Evolutionary conservation across 1,140 invertebrate genomes (phyloP).

Genomic region (Aphelenchoides fujianensis): DNA sequence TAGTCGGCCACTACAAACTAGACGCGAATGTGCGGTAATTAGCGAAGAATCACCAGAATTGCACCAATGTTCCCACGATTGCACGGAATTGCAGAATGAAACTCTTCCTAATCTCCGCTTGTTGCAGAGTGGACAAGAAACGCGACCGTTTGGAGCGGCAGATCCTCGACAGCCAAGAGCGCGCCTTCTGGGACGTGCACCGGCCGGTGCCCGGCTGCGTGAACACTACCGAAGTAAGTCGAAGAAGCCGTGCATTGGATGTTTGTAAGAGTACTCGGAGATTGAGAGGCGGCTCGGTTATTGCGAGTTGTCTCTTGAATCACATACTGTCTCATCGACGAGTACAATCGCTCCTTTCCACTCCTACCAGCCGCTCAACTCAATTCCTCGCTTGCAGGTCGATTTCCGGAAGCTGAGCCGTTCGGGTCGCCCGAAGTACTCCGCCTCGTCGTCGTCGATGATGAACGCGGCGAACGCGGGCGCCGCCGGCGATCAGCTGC

Average conservation of each 20-base stretch:
- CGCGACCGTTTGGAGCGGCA: slow-evolving; percentile 94
- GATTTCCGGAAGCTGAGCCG: slow-evolving; percentile 77
- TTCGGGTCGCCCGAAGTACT: slow-evolving; percentile 69
- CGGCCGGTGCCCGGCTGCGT: slow-evolving; percentile 96
- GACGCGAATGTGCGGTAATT: no score
- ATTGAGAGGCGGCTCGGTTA: no score
- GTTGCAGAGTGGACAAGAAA: slow-evolving; percentile 91
- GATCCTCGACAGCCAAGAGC: slow-evolving; percentile 94
- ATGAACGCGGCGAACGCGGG: slow-evolving; percentile 13
- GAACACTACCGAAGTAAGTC: slow-evolving; percentile 96
- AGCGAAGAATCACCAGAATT: no score
- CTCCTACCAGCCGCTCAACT: no score
- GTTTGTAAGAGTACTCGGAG: no score
- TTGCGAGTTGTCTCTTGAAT: no score
- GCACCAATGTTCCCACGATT: no score
- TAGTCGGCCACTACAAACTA: no score
- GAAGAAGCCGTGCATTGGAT: slow-evolving; percentile 67
- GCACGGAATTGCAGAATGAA: no score
- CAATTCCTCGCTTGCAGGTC: slow-evolving; percentile 63
- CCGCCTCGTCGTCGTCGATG: slow-evolving; percentile 31
- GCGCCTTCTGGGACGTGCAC: slow-evolving; percentile 99
- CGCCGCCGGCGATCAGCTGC: neutral
- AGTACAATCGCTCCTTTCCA: no score
- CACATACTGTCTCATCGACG: no score
- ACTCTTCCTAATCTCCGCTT: slow-evolving; percentile 11